Base-by-base conservation (phyloP, 2,888 invertebrate species). In the Pimpla rufipes region DNA sequence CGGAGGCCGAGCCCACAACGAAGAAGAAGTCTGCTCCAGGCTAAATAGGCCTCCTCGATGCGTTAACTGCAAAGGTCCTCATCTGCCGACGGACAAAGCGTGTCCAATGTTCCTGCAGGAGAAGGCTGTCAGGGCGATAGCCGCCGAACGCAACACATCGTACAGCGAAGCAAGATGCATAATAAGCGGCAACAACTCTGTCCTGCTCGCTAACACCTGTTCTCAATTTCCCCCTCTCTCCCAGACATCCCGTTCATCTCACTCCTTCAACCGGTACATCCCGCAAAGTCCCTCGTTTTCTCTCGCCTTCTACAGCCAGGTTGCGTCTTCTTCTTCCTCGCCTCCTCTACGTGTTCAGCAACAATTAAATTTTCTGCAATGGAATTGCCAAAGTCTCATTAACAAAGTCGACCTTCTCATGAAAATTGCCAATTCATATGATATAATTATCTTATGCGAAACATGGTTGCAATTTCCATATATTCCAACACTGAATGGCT, bases 401-500 rank as follows among this genome's bases (percentile, higher is more conserved):
- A 45, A 23, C 13, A 68, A 68, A 16, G 11, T 59, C 0, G 73
- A 59, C 0, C 73, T 73, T 4, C 45, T 73, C 3, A 29, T 45
- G 23, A 45, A 59, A 40, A 55, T 79, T 1, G 37, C 21, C 1
- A 21, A 40, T 8, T 23, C 50, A 1, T 79, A 62, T 40, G 64
- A 79, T n/a, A 29, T 71, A 1, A 42, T 79, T 23, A 64, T 79
- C 11, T 35, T 79, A 4, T 47, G 37, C 16, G 71, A 79, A 64
- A 55, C 71, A 11, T 62, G 70, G 62, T 50, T 62, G n/a, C 10
- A 62, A 37, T 37, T 29, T 11, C 50, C 52, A 4, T 52, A 52
- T 18, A 18, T 52, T 18, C 52, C n/a, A n/a, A n/a, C n/a, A n/a
- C n/a, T n/a, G n/a, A n/a, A n/a, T n/a, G n/a, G n/a, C n/a, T n/a